A percentile compares a stretch with the other conserved stretches of the same genome.
Conservation (phyloP, 2,113 vertebrate species). For the Xiphophorus maculatus region DNA sequence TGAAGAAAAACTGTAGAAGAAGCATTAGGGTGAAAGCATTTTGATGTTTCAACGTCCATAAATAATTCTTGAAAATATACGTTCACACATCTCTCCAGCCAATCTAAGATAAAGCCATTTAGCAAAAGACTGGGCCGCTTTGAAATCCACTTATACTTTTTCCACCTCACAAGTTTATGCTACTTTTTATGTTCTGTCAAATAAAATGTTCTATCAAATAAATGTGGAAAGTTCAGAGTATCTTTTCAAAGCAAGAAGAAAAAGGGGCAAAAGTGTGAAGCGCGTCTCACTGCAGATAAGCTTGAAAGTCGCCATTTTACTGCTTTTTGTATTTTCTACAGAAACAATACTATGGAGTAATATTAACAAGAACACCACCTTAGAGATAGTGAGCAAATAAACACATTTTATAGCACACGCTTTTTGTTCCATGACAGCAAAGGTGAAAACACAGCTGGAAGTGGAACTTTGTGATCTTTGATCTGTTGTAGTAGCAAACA, state of each 20-base stretch:
- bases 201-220: not conserved
- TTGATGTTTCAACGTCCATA: no score
- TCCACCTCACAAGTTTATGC: not conserved
- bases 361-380: not conserved
- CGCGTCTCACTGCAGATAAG: not conserved
- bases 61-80: no score
- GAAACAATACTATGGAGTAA: no score
- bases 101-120: not conserved
- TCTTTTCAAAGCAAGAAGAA: not conserved
- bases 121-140: not conserved
- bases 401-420: not conserved
- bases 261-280: not conserved
- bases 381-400: not conserved
- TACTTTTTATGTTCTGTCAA: not conserved
- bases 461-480: not conserved
- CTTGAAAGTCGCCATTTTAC: not conserved
- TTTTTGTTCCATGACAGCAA: not conserved
- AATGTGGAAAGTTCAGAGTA: no score
- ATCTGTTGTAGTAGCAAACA: slow-evolving; percentile 56
- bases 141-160: not conserved
- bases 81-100: not conserved
- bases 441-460: not conserved
- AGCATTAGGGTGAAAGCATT: no score
- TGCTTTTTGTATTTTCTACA: no score
- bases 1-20: no score